Conservation (phyloP, 2,888 invertebrate species). For the Nycteola revayana region DNA sequence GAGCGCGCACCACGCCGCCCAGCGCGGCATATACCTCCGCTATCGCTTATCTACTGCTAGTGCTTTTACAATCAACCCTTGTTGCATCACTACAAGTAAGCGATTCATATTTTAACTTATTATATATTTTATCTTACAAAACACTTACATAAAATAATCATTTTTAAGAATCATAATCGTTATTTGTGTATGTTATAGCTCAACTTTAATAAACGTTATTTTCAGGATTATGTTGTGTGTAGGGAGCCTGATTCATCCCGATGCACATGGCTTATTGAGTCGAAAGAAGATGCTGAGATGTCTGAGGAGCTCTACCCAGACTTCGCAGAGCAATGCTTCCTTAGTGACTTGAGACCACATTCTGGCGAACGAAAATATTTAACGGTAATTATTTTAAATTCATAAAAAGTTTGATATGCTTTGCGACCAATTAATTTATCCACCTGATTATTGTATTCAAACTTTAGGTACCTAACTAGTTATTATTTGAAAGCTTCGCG, state of each 20-base stretch:
- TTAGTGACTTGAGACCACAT: slow-evolving; percentile 35
- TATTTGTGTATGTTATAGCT: no score
- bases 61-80: slow-evolving; percentile 12
- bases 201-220: slow-evolving; percentile 16
- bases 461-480: not conserved
- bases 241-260: slow-evolving; percentile 37
- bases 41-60: slow-evolving; percentile 15
- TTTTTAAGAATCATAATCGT: no score
- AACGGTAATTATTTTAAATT: slow-evolving; percentile 38
- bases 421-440: slow-evolving; percentile 13
- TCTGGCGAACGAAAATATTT: slow-evolving; percentile 24
- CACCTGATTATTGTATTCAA: not conserved
- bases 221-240: slow-evolving; percentile 45
- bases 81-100: slow-evolving; percentile 33
- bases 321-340: slow-evolving; percentile 39
- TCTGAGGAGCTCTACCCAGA: slow-evolving; percentile 19
- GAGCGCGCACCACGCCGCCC: slow-evolving; percentile 35
- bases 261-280: slow-evolving; percentile 28
- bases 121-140: no score
- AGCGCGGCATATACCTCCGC: slow-evolving; percentile 8
- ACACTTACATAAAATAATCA: no score
- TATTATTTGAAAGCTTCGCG: slow-evolving; percentile 24
- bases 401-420: slow-evolving; percentile 4
- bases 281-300: not conserved
- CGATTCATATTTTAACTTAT: slow-evolving; percentile 4